Conservation (phyloP, 2,888 invertebrate genomes). For the Rotaria macrura region DNA sequence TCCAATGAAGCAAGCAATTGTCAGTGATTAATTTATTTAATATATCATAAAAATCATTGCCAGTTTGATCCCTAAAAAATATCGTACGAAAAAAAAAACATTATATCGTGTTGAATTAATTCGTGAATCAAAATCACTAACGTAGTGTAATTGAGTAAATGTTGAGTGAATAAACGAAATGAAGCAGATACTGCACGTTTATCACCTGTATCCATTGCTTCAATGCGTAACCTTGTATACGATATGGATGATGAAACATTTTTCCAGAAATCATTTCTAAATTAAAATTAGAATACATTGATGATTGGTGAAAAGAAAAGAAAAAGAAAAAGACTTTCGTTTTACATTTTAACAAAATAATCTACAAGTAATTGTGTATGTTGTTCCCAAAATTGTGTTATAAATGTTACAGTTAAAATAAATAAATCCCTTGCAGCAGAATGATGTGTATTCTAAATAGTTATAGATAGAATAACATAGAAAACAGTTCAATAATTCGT, state of each 20-base stretch:
- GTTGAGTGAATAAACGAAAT: slow-evolving; percentile 12
- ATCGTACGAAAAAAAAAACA: neutral
- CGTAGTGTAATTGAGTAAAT: slow-evolving; percentile 6
- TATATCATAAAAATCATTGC: neutral
- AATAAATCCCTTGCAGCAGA: neutral
- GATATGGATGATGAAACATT: neutral
- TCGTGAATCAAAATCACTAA: neutral
- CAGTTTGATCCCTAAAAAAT: slow-evolving; percentile 1
- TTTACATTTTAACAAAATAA: slow-evolving; percentile 8
- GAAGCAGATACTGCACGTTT: neutral
- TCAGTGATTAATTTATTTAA: neutral
- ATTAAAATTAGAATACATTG: neutral
- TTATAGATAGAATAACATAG: neutral
- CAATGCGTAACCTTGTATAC: neutral
- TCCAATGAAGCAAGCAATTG: neutral
- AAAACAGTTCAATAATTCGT: neutral
- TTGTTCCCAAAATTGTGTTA: slow-evolving; percentile 7
- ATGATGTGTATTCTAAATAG: neutral
- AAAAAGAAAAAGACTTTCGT: neutral
- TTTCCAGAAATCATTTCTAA: slow-evolving; percentile 6
- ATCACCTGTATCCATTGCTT: neutral
- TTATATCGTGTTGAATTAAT: no score
- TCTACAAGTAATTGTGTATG: neutral
- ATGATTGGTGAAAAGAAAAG: neutral
- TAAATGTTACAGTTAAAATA: slow-evolving; percentile 3